Conservation (phyloP, 2,113 vertebrate genomes). For the Ornithorhynchus anatinus region DNA sequence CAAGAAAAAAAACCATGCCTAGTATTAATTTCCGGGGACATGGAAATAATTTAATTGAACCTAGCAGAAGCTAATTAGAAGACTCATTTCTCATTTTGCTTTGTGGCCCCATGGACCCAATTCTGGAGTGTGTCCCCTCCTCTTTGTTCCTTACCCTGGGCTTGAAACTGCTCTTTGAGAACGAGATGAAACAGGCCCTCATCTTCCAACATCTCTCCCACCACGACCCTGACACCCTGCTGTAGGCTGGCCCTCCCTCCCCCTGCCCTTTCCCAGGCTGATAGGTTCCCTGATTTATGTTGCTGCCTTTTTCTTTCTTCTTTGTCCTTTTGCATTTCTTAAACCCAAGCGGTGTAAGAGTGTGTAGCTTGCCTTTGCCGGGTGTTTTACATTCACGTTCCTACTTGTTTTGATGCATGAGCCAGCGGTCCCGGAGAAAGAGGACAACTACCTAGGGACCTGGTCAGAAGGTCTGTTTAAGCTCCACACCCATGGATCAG, state of each 20-base stretch:
- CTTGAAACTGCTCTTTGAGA: constrained; percentile 13
- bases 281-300: too few species aligned
- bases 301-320: too few species aligned
- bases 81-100: constrained; percentile 63
- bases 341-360: too few species aligned
- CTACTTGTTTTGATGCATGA: too few species aligned
- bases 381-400: too few species aligned
- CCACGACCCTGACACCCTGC: not conserved
- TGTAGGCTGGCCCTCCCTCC: not conserved
- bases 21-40: constrained; percentile 52
- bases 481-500: too few species aligned
- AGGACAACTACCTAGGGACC: too few species aligned
- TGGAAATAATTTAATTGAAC: constrained; percentile 66
- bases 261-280: too few species aligned
- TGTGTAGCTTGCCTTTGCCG: too few species aligned
- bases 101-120: constrained; percentile 58
- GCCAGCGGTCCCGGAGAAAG: too few species aligned
- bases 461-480: too few species aligned
- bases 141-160: constrained; percentile 17
- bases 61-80: constrained; percentile 60
- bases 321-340: too few species aligned
- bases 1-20: constrained; percentile 47
- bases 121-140: constrained; percentile 31
- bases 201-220: constrained; percentile 4
- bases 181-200: constrained; percentile 12